Conservation (phyloP, 1,140 invertebrate genomes). For the Plutomurus gul region DNA sequence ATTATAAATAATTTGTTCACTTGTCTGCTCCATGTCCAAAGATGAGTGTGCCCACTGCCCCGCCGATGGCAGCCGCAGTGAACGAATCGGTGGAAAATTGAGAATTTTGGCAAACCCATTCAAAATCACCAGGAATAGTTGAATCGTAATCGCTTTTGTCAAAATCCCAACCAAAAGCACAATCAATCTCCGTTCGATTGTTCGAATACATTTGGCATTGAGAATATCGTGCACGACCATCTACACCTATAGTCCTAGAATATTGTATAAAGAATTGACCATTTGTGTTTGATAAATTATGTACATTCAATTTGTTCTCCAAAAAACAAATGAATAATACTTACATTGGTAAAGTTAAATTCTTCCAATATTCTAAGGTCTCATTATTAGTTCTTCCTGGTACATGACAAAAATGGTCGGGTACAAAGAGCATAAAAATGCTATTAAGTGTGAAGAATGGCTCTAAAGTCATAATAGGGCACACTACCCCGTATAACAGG, state of each 20-base stretch:
- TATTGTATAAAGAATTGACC: neutral
- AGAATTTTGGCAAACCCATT: conserved; percentile 49
- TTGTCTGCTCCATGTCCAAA: conserved; percentile 48
- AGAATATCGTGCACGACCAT: conserved; percentile 35
- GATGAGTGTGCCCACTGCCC: conserved; percentile 44
- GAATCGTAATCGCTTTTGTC: conserved; percentile 49
- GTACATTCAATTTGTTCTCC: neutral
- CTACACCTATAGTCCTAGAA: conserved; percentile 20
- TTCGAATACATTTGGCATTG: conserved; percentile 46
- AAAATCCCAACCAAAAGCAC: conserved; percentile 47
- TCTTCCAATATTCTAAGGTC: conserved; percentile 46
- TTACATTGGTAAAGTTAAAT: conserved; percentile 49
- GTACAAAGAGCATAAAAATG: conserved; percentile 51
- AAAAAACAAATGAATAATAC: neutral
- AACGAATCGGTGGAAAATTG: conserved; percentile 48
- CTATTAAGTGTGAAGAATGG: conserved; percentile 51
- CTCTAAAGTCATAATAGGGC: conserved; percentile 48
- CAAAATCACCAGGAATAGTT: conserved; percentile 46
- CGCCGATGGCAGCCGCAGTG: conserved; percentile 40
- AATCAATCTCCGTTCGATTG: neutral
- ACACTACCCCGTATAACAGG: conserved; percentile 44
- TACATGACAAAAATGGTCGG: conserved; percentile 49
- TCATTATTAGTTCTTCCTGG: conserved; percentile 41
- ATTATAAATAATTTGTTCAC: neutral
- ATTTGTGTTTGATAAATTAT: no score